Percentiles rank a stretch among this genome's conserved stretches.
phyloP scores from a whole-genome alignment of 1,140 invertebrate species.

The Harpegnathos saltator region DNA sequence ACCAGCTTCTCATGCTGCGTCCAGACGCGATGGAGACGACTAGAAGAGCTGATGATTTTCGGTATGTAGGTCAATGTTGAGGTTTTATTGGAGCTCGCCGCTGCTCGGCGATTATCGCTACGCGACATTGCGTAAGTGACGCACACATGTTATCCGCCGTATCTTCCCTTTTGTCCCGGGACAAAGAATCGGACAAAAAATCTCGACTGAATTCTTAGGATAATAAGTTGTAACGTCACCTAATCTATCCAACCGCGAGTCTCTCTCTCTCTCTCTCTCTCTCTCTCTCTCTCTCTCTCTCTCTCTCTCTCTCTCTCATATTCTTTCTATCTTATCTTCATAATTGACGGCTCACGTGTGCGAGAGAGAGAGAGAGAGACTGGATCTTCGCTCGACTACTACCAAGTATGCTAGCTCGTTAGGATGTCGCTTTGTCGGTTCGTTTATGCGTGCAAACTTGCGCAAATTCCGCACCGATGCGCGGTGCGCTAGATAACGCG shows the following conservation, averaged over 20 bases:
- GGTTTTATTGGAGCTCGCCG: no score
- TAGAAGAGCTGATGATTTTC: no score
- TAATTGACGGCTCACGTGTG: neutral
- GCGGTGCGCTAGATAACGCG: constrained; percentile 47
- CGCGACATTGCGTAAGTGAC: neutral
- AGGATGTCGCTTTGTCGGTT: constrained; percentile 58
- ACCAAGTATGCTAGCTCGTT: constrained; percentile 51
- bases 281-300: no score
- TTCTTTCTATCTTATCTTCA: constrained; percentile 50
- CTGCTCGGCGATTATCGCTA: neutral
- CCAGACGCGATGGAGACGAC: no score
- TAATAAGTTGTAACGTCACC: constrained; percentile 23
- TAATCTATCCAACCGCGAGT: constrained; percentile 6
- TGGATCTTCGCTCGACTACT: constrained; percentile 51
- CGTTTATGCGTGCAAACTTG: constrained; percentile 60
- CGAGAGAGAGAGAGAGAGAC: neutral
- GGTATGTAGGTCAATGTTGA: no score
- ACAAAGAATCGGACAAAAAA: no score
- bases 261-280: no score
- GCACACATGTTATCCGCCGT: neutral
- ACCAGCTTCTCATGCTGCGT: no score
- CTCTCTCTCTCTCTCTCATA: no score
- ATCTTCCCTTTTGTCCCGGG: neutral
- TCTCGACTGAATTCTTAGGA: neutral
- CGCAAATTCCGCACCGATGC: constrained; percentile 58